phyloP scores from a whole-genome alignment of 2,797 vertebrate species.

The Cryptoblepharus egeriae region DNA sequence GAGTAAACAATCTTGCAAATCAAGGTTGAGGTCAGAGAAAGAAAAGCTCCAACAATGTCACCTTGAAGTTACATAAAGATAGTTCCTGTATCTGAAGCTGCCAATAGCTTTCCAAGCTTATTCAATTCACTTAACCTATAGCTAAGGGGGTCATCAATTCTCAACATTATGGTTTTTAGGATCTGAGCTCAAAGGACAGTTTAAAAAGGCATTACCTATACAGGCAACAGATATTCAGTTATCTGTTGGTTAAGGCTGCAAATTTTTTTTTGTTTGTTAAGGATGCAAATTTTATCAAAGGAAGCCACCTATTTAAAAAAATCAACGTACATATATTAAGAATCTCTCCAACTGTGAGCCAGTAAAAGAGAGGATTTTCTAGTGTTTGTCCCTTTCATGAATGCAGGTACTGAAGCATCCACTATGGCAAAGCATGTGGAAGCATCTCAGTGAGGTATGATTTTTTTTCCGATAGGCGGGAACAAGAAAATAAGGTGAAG shows the following conservation, averaged over 20 bases:
- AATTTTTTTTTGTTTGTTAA: too few species aligned
- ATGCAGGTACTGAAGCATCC: background rate
- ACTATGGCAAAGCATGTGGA: background rate
- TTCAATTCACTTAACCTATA: background rate
- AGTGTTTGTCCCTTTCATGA: background rate
- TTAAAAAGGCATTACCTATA: background rate
- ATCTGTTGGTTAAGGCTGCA: too few species aligned
- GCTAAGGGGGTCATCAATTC: background rate
- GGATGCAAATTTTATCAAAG: background rate
- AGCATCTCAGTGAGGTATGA: background rate
- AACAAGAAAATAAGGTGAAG: background rate
- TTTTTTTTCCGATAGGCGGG: too few species aligned
- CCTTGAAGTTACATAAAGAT: constrained; percentile 39
- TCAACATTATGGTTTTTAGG: background rate
- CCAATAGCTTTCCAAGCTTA: constrained; percentile 43
- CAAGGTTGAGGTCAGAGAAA: constrained; percentile 33
- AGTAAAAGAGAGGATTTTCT: background rate
- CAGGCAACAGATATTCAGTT: background rate
- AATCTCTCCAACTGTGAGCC: background rate
- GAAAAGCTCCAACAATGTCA: constrained; percentile 23
- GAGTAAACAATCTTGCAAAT: constrained; percentile 30
- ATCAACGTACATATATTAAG: background rate
- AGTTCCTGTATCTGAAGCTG: constrained; percentile 65
- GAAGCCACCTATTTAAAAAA: background rate
- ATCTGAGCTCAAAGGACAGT: background rate